Evolutionary conservation across 2,888 invertebrate genomes (phyloP).

Genomic region (Macrostomum cliftonense): DNA sequence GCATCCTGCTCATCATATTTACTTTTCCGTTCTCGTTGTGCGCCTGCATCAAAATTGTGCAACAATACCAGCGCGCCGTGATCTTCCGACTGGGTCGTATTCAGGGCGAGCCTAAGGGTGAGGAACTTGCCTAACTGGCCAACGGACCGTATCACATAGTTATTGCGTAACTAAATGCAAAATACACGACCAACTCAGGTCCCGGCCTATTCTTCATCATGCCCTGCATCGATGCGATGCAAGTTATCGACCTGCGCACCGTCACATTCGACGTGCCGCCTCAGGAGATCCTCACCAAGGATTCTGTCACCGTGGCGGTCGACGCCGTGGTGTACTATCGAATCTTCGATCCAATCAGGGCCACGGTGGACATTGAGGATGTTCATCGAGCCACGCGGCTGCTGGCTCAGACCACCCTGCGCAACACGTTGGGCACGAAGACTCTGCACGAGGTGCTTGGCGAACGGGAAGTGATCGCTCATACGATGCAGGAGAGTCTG

Average conservation of each 20-base stretch:
- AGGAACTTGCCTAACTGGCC: too few relatives aligned
- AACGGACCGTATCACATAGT: too few relatives aligned
- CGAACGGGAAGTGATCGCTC: background rate
- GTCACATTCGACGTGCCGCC: constrained; percentile 24
- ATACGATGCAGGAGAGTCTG: background rate
- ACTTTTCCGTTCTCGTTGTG: constrained; percentile 24
- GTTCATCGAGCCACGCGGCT: background rate
- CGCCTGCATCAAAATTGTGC: constrained; percentile 16
- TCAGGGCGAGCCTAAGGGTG: constrained; percentile 13
- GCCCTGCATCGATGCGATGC: constrained; percentile 19
- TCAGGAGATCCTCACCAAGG: constrained; percentile 13
- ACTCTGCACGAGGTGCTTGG: background rate
- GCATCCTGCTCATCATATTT: constrained; percentile 15
- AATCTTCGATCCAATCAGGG: constrained; percentile 1
- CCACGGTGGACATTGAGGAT: background rate
- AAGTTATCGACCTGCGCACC: constrained; percentile 11
- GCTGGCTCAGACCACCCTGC: background rate
- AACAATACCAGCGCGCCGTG: constrained; percentile 26
- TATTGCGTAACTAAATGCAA: too few relatives aligned
- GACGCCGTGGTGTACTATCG: background rate
- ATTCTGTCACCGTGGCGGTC: background rate
- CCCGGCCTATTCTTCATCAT: constrained; percentile 16
- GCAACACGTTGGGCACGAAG: background rate
- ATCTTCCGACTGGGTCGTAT: constrained; percentile 24
- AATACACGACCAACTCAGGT: too few relatives aligned